These are phyloP conservation scores for Linyphia triangularis DNA, from an alignment of 2,888 invertebrate species.

Conservation along the genomic window DNA sequence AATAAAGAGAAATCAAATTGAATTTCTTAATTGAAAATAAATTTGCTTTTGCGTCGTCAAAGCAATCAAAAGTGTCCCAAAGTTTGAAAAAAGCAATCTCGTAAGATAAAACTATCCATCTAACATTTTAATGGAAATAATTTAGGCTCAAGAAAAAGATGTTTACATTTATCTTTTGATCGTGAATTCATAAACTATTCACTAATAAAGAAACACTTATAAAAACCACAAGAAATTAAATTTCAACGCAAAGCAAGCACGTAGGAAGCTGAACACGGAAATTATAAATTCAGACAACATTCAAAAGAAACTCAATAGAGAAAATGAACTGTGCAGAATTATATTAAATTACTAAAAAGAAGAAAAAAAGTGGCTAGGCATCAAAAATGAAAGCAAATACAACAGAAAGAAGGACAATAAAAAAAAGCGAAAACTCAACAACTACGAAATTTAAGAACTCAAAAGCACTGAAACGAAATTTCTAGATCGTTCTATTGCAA, in stretches of 20 bases:
- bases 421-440: background rate
- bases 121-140: slow-evolving; percentile 5
- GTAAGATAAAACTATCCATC: background rate
- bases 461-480: slow-evolving; percentile 26
- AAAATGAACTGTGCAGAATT: slow-evolving; percentile 17
- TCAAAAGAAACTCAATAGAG: slow-evolving; percentile 22
- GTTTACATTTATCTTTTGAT: slow-evolving; percentile 7
- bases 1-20: background rate
- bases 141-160: background rate
- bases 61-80: background rate
- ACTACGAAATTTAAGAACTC: background rate
- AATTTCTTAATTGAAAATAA: background rate
- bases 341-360: slow-evolving; percentile 47
- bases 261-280: background rate
- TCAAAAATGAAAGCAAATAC: slow-evolving; percentile 28
- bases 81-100: background rate
- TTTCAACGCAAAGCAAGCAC: background rate
- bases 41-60: background rate
- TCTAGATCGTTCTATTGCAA: slow-evolving; percentile 47
- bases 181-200: slow-evolving; percentile 3
- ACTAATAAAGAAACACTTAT: background rate
- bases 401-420: background rate
- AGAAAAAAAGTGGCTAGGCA: slow-evolving; percentile 33
- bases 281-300: slow-evolving; percentile 45
- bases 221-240: slow-evolving; percentile 3